Evolutionary conservation across 2,797 vertebrate genomes (phyloP).

Genomic region (Botia kubotai): DNA sequence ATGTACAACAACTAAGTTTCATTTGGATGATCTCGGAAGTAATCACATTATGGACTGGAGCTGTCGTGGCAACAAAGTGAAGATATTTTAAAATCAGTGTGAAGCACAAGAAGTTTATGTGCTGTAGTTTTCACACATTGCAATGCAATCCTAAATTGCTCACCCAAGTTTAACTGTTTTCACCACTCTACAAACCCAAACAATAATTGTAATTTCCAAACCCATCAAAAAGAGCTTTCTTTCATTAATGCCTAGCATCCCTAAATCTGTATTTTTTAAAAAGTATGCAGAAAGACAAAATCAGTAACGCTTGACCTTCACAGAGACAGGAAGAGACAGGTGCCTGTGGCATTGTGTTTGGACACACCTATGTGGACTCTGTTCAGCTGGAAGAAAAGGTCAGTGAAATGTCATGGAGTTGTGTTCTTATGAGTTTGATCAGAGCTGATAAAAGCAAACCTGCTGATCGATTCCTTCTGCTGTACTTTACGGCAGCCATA

Average conservation of each 20-base stretch:
- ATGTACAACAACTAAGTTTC: not conserved
- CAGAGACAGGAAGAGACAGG: slow-evolving; percentile 48
- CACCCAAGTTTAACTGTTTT: not conserved
- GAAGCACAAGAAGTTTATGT: not conserved
- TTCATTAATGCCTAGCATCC: not conserved
- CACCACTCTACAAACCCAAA: not conserved
- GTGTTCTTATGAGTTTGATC: slow-evolving; percentile 46
- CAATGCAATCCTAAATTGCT: not conserved
- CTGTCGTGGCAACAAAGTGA: not conserved
- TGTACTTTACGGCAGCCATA: slow-evolving; percentile 20
- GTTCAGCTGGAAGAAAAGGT: slow-evolving; percentile 45
- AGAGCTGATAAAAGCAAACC: slow-evolving; percentile 46
- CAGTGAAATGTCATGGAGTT: slow-evolving; percentile 49
- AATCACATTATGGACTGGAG: not conserved
- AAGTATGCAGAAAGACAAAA: not conserved
- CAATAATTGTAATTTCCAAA: not conserved
- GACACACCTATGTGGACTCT: slow-evolving; percentile 34
- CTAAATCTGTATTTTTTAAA: not conserved
- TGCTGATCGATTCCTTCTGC: slow-evolving; percentile 16
- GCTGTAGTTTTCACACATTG: not conserved
- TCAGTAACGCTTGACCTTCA: slow-evolving; percentile 49
- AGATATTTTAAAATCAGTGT: not conserved
- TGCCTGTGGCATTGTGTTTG: slow-evolving; percentile 47
- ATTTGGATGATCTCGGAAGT: not conserved
- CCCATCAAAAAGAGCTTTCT: no score